Conservation (phyloP, 2,797 vertebrate genomes). For the Silurus aristotelis region DNA sequence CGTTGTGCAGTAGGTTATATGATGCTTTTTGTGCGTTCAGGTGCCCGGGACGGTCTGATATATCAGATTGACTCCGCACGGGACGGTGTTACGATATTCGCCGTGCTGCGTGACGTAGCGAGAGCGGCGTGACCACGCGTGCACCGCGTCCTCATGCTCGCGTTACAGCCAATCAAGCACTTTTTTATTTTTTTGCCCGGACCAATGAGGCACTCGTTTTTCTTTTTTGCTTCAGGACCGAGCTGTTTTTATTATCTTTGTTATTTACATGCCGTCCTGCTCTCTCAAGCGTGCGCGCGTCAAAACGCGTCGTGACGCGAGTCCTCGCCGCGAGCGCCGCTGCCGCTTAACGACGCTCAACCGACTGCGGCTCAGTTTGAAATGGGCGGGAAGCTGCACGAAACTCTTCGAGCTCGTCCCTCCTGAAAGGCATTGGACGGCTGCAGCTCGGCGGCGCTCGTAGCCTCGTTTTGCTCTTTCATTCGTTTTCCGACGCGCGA, state of each 20-base stretch:
- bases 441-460: conserved; percentile 25
- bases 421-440: conserved; percentile 44
- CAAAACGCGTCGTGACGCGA: neutral
- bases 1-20: neutral
- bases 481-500: conserved; percentile 48
- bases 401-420: conserved; percentile 57
- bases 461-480: conserved; percentile 45
- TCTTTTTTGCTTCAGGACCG: too few relatives aligned
- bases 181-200: neutral
- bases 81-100: neutral
- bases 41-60: conserved; percentile 30
- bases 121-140: neutral
- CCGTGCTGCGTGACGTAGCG: conserved; percentile 1
- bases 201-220: neutral
- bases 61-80: conserved; percentile 24
- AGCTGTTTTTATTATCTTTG: neutral
- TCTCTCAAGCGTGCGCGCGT: neutral
- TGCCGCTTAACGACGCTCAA: conserved; percentile 34
- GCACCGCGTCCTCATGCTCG: neutral
- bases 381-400: conserved; percentile 71
- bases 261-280: neutral
- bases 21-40: conserved; percentile 21
- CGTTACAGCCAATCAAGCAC: neutral
- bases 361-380: conserved; percentile 61
- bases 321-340: neutral